Base-by-base conservation (phyloP, 2,113 vertebrate species). In the Cyprinodon tularosa region DNA sequence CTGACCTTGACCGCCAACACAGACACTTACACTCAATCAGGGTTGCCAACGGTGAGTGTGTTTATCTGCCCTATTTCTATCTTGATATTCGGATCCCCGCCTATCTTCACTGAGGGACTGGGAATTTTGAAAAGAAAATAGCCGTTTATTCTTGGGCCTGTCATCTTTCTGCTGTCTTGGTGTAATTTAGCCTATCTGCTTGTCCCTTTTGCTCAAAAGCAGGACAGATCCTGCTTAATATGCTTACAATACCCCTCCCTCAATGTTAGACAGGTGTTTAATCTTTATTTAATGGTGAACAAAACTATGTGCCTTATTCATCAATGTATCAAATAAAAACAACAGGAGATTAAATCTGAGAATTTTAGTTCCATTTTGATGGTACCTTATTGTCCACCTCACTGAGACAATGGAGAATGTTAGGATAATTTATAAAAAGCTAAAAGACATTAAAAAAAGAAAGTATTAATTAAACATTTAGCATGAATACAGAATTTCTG, bases 21-120 rank as follows among this genome's bases (percentile, higher is more conserved):
- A 92, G 91, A 92, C 89, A 87, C 83, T 90, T 89, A 82, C 86
- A 91, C 91, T 93, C 90, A 88, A 93, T 93, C 91, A 93, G 78
- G 48, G 76, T 82, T 77, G 63, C 71, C 22, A 37, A 6, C 12
- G 8, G 39, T 65, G 66, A 68, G 74, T 57, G 71, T 82, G 63
- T 85, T 84, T 81, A 80, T 66, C 71, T 68, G 76, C 76, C 87
- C 84, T 77, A 81, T 85, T 80, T 81, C 38, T 71, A 71, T 48
- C 11, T 15, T 76, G 83, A 82, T 85, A 82, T 89, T 63, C 75
- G 38, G 48, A 78, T 64, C 8, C 20, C 76, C 17, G 11, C 47
- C 66, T 60, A 44, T 70, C 64, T 72, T 73, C 80, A 85, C 86
- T n/a, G 50, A 57, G 50, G 50, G 17, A 3, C 11, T 12, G 37